Evolutionary conservation across 1,140 invertebrate genomes (phyloP).

Genomic region (Scaptomyza hsui): DNA sequence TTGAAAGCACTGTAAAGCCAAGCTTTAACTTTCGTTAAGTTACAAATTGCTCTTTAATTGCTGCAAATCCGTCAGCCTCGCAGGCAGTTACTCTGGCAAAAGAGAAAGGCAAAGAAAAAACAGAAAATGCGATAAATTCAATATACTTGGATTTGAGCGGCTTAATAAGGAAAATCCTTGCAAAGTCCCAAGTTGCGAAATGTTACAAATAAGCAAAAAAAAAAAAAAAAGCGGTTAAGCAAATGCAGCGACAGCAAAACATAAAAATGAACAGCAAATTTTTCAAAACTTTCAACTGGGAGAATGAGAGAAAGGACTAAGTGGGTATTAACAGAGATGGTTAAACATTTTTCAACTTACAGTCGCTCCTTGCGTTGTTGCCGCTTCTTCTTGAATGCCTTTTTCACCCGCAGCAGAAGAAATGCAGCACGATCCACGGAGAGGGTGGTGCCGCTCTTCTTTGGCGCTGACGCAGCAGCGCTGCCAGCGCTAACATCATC

Average conservation of each 20-base stretch:
- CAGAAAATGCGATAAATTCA: slow-evolving; percentile 39
- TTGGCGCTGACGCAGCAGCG: slow-evolving; percentile 51
- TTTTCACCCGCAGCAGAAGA: slow-evolving; percentile 92
- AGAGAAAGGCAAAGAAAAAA: slow-evolving; percentile 3
- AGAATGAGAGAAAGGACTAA: too few species aligned
- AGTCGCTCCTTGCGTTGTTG: slow-evolving; percentile 93
- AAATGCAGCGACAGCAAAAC: slow-evolving; percentile 10
- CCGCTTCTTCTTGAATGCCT: slow-evolving; percentile 95
- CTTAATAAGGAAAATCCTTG: slow-evolving; percentile 48
- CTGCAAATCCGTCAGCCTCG: background rate
- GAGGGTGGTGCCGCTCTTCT: slow-evolving; percentile 85
- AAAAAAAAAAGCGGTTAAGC: background rate
- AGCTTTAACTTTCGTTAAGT: background rate
- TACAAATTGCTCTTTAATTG: slow-evolving; percentile 17
- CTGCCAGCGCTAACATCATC: slow-evolving; percentile 59
- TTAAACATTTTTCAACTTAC: slow-evolving; percentile 84
- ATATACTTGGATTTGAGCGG: slow-evolving; percentile 33
- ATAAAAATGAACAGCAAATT: slow-evolving; percentile 6
- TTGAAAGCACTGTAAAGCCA: background rate
- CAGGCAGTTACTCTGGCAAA: background rate
- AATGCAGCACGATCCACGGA: slow-evolving; percentile 95
- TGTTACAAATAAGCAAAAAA: slow-evolving; percentile 3
- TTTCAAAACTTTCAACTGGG: background rate
- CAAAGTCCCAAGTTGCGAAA: slow-evolving; percentile 13
- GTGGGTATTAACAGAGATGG: background rate